Evolutionary conservation across 2,113 vertebrate species (phyloP).

Genomic region (Hypanus sabinus): DNA sequence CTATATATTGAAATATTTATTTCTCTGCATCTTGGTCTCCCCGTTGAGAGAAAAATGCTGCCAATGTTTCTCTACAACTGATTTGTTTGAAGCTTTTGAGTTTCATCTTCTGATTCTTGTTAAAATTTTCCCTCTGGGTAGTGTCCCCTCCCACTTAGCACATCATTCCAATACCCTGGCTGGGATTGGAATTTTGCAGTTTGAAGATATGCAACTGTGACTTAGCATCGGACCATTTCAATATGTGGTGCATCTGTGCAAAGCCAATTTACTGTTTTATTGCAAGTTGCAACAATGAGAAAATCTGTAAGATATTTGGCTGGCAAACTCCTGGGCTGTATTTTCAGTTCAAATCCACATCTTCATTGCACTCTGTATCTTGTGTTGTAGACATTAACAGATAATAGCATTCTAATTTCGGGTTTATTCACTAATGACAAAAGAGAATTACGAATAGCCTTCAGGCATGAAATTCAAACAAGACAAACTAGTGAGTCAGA

Average conservation of each 20-base stretch:
- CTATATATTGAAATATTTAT: not conserved
- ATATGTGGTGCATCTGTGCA: not conserved
- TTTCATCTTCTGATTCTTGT: conserved; percentile 24
- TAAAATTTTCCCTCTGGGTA: conserved; percentile 17
- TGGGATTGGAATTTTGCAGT: not conserved
- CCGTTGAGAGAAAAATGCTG: not conserved
- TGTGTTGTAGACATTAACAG: not conserved
- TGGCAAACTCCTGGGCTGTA: not conserved
- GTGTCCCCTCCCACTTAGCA: not conserved
- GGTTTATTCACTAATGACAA: not conserved
- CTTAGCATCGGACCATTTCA: not conserved
- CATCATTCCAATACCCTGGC: not conserved
- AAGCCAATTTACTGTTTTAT: not conserved
- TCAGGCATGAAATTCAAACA: conserved; percentile 7
- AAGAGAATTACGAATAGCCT: not conserved
- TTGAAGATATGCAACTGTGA: too few species aligned
- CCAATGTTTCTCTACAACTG: not conserved
- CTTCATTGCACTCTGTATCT: not conserved
- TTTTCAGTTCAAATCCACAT: not conserved
- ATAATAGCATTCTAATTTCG: not conserved
- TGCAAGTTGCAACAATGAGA: not conserved
- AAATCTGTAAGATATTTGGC: not conserved
- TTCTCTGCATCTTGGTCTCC: not conserved
- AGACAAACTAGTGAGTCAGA: not conserved
- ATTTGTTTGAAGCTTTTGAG: not conserved